Conservation (phyloP, 2,113 vertebrate genomes). For the Chaetodon trifascialis region DNA sequence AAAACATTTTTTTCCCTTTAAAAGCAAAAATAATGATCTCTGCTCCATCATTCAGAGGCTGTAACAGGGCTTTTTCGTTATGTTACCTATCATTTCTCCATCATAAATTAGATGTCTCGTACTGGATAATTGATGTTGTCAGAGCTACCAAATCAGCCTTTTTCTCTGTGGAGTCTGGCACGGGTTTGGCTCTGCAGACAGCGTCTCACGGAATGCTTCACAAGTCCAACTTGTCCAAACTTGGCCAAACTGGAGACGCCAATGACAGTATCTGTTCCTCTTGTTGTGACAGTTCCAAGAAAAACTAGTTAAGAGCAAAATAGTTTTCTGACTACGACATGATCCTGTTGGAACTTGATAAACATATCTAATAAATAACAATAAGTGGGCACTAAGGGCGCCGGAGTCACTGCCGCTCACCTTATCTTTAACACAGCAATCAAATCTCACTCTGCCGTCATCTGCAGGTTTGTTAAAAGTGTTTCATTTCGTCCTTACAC, state of each 20-base stretch:
- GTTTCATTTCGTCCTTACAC: conserved; percentile 16
- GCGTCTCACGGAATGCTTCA: neutral
- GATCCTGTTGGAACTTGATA: neutral
- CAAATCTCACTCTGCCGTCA: neutral
- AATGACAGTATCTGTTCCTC: conserved; percentile 20
- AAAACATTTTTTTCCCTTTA: neutral
- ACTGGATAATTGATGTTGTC: neutral
- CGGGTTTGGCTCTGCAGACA: neutral
- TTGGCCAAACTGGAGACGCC: conserved; percentile 16
- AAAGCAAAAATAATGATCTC: neutral
- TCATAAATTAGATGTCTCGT: too few species aligned
- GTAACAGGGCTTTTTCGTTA: neutral
- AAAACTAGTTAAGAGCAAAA: neutral
- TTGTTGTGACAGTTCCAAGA: conserved; percentile 1
- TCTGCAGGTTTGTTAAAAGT: conserved; percentile 18
- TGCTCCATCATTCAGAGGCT: neutral
- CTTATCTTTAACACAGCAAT: conserved; percentile 5
- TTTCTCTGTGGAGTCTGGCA: conserved; percentile 1
- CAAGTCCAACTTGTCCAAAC: conserved; percentile 33
- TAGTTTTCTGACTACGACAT: neutral
- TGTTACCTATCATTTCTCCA: neutral
- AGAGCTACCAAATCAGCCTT: neutral
- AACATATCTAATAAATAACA: neutral
- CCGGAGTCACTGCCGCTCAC: neutral
- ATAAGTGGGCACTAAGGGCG: too few species aligned